Percentiles rank a stretch among this genome's conserved stretches.
phyloP scores from a whole-genome alignment of 2,113 vertebrate species.

The Sinocyclocheilus maitianheensis region DNA sequence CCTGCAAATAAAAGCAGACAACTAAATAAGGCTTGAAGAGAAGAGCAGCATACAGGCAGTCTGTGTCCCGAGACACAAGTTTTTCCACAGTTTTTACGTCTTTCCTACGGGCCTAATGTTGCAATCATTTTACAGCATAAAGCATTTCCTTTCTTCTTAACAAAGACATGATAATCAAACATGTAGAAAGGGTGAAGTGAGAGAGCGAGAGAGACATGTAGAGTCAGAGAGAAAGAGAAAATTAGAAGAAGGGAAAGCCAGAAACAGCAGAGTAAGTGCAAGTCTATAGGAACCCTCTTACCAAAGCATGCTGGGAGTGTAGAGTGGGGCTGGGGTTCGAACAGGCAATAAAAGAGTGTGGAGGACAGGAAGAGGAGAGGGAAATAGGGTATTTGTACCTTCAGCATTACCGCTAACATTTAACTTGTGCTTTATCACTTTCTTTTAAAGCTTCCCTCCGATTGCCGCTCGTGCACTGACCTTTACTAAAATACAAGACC shows the following conservation, averaged over 20 bases:
- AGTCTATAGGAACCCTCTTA: slow-evolving; percentile 86
- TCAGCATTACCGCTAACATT: slow-evolving; percentile 85
- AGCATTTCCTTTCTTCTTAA: slow-evolving; percentile 65
- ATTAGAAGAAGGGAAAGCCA: background rate
- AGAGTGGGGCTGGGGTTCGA: slow-evolving; percentile 88
- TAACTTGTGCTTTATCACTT: slow-evolving; percentile 74
- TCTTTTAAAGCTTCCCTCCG: slow-evolving; percentile 79
- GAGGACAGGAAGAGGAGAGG: slow-evolving; percentile 56
- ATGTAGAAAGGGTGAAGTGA: slow-evolving; percentile 78
- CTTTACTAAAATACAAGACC: slow-evolving; percentile 66
- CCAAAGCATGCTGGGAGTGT: slow-evolving; percentile 95
- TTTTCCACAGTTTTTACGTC: slow-evolving; percentile 65
- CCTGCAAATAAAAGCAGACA: slow-evolving; percentile 77
- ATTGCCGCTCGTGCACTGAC: slow-evolving; percentile 64
- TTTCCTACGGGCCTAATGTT: slow-evolving; percentile 72
- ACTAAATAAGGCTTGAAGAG: slow-evolving; percentile 74
- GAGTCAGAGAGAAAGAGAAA: slow-evolving; percentile 8
- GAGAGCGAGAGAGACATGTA: slow-evolving; percentile 68
- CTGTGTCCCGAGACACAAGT: slow-evolving; percentile 63
- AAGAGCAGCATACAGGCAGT: slow-evolving; percentile 72
- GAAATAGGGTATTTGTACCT: slow-evolving; percentile 72
- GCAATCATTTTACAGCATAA: slow-evolving; percentile 63
- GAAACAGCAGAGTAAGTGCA: slow-evolving; percentile 79
- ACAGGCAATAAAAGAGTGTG: slow-evolving; percentile 91
- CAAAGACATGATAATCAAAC: slow-evolving; percentile 70